These are phyloP conservation scores for Lepeophtheirus nordmannii DNA, from an alignment of 2,888 invertebrate species.

Conservation along the genomic window DNA sequence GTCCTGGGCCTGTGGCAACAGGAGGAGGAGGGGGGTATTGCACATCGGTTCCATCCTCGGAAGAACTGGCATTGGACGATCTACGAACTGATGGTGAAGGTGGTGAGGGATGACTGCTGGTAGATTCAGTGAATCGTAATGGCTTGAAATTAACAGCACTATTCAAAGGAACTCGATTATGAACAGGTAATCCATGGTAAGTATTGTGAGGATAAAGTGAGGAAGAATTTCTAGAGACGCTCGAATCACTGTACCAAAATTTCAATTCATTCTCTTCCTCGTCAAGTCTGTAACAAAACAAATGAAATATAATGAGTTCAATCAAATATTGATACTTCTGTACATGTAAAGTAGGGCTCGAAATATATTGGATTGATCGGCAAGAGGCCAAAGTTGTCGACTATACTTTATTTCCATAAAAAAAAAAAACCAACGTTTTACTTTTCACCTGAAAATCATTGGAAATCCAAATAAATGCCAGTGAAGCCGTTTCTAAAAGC, in stretches of 20 bases:
- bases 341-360: too few relatives aligned
- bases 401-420: too few relatives aligned
- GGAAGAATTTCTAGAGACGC: constrained; percentile 30
- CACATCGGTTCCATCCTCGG: constrained; percentile 9
- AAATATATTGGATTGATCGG: too few relatives aligned
- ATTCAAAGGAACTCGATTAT: constrained; percentile 26
- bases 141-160: constrained; percentile 40
- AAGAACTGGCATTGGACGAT: constrained; percentile 11
- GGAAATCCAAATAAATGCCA: too few relatives aligned
- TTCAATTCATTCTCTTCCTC: constrained; percentile 28
- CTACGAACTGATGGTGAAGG: neutral
- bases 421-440: too few relatives aligned
- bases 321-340: too few relatives aligned
- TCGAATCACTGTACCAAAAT: constrained; percentile 29
- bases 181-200: constrained; percentile 57
- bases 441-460: too few relatives aligned
- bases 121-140: constrained; percentile 55
- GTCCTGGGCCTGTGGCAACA: constrained; percentile 24
- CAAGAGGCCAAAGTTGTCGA: too few relatives aligned
- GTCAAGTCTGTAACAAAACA: constrained; percentile 18
- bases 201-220: constrained; percentile 63
- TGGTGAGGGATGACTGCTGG: constrained; percentile 31
- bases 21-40: constrained; percentile 25
- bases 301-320: neutral
- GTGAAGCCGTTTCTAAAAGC: too few relatives aligned